Percentiles rank a stretch among this genome's conserved stretches.
Conservation (phyloP, 2,797 vertebrate species). For the Poecilia velifera region DNA sequence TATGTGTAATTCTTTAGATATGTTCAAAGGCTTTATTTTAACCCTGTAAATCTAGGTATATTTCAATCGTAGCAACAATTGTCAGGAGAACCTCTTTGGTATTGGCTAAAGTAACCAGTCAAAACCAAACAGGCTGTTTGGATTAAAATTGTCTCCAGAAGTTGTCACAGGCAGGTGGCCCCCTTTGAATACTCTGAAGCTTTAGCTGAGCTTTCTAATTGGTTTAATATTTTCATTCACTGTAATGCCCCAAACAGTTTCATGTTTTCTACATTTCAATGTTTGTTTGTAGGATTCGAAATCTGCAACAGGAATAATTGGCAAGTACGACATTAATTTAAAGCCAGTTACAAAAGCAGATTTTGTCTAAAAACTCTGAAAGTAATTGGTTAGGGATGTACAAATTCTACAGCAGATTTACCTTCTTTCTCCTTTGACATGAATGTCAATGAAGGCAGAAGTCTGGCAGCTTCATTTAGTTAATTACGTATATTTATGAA, state of each 20-base stretch:
- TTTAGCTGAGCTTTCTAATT: not conserved
- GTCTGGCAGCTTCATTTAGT: not conserved
- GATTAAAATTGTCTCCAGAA: not conserved
- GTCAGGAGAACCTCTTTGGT: not conserved
- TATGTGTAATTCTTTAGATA: conserved; percentile 4
- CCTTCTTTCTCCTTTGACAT: not conserved
- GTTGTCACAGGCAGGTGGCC: not conserved
- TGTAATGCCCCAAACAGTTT: not conserved
- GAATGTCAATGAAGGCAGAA: not conserved
- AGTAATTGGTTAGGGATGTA: not conserved
- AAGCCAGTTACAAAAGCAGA: not conserved
- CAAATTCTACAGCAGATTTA: not conserved
- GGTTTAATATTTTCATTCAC: not conserved
- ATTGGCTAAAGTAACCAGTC: too few relatives aligned
- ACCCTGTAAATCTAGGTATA: not conserved
- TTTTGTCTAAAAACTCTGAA: too few relatives aligned
- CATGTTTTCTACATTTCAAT: not conserved
- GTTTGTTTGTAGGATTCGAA: not conserved
- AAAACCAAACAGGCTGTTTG: not conserved
- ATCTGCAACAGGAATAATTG: not conserved
- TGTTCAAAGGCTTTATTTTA: conserved; percentile 36
- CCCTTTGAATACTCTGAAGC: not conserved
- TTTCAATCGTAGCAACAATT: not conserved
- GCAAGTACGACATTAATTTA: not conserved
- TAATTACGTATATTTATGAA: not conserved